Base-by-base conservation (phyloP, 2,797 vertebrate genomes). In the Chelidonichthys spinosus region DNA sequence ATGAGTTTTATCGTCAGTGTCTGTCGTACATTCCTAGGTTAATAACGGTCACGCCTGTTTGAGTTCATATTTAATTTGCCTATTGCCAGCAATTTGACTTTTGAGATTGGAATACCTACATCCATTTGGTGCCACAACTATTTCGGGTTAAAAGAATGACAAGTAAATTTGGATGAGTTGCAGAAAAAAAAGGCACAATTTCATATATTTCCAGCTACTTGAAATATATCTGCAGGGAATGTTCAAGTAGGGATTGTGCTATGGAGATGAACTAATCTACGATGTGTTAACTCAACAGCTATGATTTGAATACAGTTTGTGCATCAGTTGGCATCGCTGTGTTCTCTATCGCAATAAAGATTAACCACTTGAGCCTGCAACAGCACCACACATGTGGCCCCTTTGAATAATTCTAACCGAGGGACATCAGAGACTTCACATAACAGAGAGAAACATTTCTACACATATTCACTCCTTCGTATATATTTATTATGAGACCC, bases 1-100 rank as follows among this genome's bases (percentile, higher is more conserved):
- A 88, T 89, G 59, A 83, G 65, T 84, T 87, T 74, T 86, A 91
- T 91, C 91, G 81, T 90, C 69, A 72, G 81, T 75, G 69, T 81
- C 63, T 81, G 65, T 73, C 54, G n/a, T 39, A 25, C 37, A 25
- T 74, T 82, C 82, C 58, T 4, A 40, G 88, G 90, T 91, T 90
- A 89, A 90, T 90, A 88, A 82, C 81, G 73, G 81, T 76, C 82
- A 76, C 81, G 82, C 69, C 81, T 85, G 87, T 82, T 88, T 52
- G 67, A 80, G 85, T 83, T 82, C 70, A 70, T 62, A 75, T 89
- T 89, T 89, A 82, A 89, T 86, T 82, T 85, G 56, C 78, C 84
- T 70, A 62, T 91, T 91, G 78, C 64, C 86, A 66, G 85, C 85
- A 91, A 93, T 92, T 91, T 92, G 91, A 94, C 85, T 87, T 90